Evolutionary conservation across 2,797 vertebrate genomes (phyloP), one percentile per base, ranked within the genome.

Genomic region (Catharus ustulatus): DNA sequence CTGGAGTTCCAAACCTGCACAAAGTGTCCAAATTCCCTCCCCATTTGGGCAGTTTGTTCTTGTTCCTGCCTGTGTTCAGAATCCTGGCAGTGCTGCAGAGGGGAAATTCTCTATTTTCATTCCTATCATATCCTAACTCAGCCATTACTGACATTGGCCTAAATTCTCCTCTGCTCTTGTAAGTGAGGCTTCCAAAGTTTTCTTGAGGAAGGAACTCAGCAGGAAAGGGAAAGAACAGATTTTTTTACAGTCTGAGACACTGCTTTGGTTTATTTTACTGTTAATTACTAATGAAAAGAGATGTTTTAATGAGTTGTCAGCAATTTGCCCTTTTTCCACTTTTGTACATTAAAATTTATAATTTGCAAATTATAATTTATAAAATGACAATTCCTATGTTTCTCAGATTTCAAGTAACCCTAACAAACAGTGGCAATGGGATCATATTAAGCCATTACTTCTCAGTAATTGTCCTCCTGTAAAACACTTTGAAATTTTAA

Each of bases 141-240:
- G 19, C 9, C 12, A 0, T 58, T 43, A 7, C 55, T 75, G 52
- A 22, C 10, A 13, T 64, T 32, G 10, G 0, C 20, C 52, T 8
- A 19, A 57, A 52, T 72, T 34, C 30, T 71, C 45, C 38, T 77
- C 68, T 46, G 7, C 38, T 64, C 38, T 38, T 77, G 5, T 12
- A 46, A 69, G 24, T 24, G 46, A 30, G 51, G 13, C 8, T 77
- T 52, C 18, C 69, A 57, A 87, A 52, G 3, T 49, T 62, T 49
- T 27, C 22, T 15, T 46, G 36, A 38, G 27, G 58, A 77, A 77
- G 66, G 66, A 88, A 30, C 7, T 59, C 42, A 21, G 15, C 61
- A 78, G 42, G 45, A 78, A 83, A 55, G 61, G 27, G 43, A 54
- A 77, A 68, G 0, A 59, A 27, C 11, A 67, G 18, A 9, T 74